Conservation (phyloP, 2,113 vertebrate species). For the Mus musculus region DNA sequence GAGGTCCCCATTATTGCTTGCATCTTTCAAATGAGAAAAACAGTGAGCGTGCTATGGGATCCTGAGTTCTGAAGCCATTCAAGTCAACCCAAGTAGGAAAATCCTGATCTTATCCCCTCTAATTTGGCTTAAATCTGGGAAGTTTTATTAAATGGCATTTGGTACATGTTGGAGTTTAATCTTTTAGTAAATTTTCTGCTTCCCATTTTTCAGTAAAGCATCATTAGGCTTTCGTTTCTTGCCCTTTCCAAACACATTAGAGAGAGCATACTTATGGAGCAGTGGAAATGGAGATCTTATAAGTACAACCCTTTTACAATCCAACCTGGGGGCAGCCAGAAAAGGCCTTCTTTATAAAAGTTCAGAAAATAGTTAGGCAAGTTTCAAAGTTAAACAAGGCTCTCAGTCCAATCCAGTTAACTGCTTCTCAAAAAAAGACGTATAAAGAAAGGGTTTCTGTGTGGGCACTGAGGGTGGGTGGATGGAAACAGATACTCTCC, state of each 20-base stretch:
- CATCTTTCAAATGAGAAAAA: background rate
- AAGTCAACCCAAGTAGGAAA: background rate
- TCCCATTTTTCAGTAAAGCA: background rate
- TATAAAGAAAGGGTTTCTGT: constrained; percentile 51
- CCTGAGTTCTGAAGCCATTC: background rate
- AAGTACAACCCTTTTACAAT: background rate
- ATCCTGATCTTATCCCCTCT: background rate
- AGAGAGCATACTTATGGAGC: background rate
- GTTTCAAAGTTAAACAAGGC: constrained; percentile 70
- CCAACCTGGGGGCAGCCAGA: background rate
- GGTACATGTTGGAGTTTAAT: background rate
- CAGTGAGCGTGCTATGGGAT: background rate
- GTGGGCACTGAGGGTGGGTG: background rate
- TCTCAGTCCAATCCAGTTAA: constrained; percentile 49
- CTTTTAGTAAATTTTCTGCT: background rate
- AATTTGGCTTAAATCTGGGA: background rate
- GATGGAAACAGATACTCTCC: constrained; percentile 44
- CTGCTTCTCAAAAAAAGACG: constrained; percentile 59
- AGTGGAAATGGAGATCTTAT: background rate
- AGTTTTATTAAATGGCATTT: background rate
- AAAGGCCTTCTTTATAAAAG: constrained; percentile 46
- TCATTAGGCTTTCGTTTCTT: background rate
- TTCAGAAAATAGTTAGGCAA: constrained; percentile 58
- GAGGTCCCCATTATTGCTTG: background rate
- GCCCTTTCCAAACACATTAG: background rate